phyloP scores from a whole-genome alignment of 2,888 invertebrate species.

The Halictus ligatus region DNA sequence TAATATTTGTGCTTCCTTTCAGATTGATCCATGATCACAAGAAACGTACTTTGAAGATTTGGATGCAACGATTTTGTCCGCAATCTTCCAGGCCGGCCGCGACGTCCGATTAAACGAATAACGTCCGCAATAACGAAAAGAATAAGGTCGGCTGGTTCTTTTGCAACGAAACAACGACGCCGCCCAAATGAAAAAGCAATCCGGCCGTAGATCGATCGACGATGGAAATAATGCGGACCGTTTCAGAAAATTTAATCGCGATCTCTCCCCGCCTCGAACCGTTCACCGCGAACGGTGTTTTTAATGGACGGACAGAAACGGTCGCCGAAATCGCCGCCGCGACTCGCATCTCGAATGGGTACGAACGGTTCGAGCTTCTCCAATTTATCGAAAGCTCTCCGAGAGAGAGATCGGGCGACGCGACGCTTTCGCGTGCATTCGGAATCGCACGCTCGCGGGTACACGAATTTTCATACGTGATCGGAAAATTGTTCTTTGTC shows the following conservation, averaged over 20 bases:
- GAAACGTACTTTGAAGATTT: too few species aligned
- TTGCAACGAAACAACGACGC: too few species aligned
- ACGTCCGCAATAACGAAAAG: background rate
- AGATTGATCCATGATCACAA: too few species aligned
- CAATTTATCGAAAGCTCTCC: conserved; percentile 10
- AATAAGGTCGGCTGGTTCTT: too few species aligned
- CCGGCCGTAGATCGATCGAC: background rate
- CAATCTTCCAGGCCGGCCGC: too few species aligned
- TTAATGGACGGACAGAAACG: conserved; percentile 10
- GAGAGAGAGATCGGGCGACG: background rate
- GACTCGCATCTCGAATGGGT: conserved; percentile 1
- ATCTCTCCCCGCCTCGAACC: background rate
- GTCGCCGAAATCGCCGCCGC: background rate
- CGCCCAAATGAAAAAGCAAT: conserved; percentile 13
- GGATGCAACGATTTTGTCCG: too few species aligned
- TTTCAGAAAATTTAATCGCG: conserved; percentile 16
- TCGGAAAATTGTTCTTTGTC: background rate
- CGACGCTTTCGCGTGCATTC: background rate
- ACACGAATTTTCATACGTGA: conserved; percentile 6
- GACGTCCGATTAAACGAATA: conserved; percentile 17
- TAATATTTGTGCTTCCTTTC: too few species aligned
- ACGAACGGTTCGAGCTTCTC: conserved; percentile 24
- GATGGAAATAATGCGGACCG: conserved; percentile 8
- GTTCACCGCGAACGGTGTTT: background rate
- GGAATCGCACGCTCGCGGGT: background rate